These are phyloP conservation scores for Pristis pectinata DNA, from an alignment of 2,797 vertebrate species.

Conservation along the genomic window DNA sequence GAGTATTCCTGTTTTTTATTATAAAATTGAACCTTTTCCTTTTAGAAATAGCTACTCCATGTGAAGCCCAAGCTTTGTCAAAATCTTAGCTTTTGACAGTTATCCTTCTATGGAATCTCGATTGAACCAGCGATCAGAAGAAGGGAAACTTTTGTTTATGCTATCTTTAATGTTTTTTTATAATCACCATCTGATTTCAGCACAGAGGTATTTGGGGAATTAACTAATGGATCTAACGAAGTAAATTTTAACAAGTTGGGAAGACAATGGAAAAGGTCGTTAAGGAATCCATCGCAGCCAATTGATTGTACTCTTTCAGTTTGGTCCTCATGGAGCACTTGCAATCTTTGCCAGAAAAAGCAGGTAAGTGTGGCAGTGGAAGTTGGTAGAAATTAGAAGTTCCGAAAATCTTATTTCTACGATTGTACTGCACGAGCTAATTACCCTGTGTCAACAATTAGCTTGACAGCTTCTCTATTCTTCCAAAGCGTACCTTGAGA, in stretches of 20 bases:
- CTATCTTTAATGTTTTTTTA: not conserved
- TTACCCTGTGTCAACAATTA: too few relatives aligned
- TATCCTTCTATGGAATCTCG: not conserved
- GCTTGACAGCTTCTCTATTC: not conserved
- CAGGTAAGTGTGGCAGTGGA: constrained; percentile 61
- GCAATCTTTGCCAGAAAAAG: constrained; percentile 79
- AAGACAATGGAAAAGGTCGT: constrained; percentile 49
- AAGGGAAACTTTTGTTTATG: not conserved
- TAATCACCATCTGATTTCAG: constrained; percentile 21
- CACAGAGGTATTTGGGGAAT: not conserved
- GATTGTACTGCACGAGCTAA: not conserved
- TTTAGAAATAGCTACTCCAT: not conserved
- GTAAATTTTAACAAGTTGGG: constrained; percentile 41
- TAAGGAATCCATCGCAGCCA: constrained; percentile 40
- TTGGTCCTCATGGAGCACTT: constrained; percentile 81
- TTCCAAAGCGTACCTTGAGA: constrained; percentile 4
- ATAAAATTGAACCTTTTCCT: not conserved
- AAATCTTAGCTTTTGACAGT: not conserved
- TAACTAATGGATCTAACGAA: constrained; percentile 19
- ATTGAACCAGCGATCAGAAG: not conserved
- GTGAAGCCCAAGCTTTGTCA: not conserved
- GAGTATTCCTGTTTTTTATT: too few relatives aligned
- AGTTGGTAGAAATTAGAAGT: not conserved
- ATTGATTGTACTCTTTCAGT: constrained; percentile 69
- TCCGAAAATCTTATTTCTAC: not conserved